These are phyloP conservation scores for Neosalanx taihuensis DNA, from an alignment of 2,797 vertebrate genomes.

Conservation along the genomic window DNA sequence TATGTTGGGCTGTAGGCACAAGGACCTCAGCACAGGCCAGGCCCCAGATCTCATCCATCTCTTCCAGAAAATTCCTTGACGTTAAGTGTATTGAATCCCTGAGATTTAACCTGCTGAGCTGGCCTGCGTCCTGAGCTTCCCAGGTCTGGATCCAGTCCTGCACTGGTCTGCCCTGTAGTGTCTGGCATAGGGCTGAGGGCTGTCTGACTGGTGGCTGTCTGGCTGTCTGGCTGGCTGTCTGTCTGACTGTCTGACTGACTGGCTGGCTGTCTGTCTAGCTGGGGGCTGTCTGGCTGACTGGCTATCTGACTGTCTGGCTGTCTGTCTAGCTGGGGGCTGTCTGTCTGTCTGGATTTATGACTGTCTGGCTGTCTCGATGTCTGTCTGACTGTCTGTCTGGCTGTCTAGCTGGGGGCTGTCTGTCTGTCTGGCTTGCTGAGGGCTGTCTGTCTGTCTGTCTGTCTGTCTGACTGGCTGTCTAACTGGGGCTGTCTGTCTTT, in stretches of 20 bases:
- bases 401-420: slow-evolving; percentile 3
- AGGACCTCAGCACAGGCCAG: not conserved
- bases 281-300: slow-evolving; percentile 55
- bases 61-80: not conserved
- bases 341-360: not conserved
- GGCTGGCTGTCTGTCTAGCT: too few relatives aligned
- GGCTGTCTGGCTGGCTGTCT: slow-evolving; percentile 40
- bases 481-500: too few relatives aligned
- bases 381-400: slow-evolving; percentile 5
- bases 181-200: too few relatives aligned
- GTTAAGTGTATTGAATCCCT: not conserved
- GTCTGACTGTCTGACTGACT: slow-evolving; percentile 34
- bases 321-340: not conserved
- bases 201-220: slow-evolving; percentile 36
- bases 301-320: slow-evolving; percentile 23
- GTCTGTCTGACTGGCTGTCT: not conserved
- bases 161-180: slow-evolving; percentile 31
- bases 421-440: not conserved
- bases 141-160: slow-evolving; percentile 42
- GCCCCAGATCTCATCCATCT: not conserved
- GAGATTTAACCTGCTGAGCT: not conserved
- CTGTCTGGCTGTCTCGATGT: not conserved
- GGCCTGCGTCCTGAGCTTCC: slow-evolving; percentile 30
- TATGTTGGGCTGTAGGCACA: not conserved
- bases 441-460: not conserved